phyloP scores from a whole-genome alignment of 2,113 vertebrate genomes.

The Nicator chloris region DNA sequence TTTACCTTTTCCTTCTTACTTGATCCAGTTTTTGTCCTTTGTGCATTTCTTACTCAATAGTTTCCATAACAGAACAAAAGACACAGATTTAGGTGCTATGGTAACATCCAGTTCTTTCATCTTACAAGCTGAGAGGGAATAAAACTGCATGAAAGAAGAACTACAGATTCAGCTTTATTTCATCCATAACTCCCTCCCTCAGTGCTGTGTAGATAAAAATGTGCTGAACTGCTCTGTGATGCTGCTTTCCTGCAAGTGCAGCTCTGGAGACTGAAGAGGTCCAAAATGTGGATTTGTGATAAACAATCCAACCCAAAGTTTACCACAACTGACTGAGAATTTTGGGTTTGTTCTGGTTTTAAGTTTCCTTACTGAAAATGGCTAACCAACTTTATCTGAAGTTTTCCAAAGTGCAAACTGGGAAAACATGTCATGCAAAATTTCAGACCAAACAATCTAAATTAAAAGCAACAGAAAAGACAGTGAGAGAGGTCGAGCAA shows the following conservation, averaged over 20 bases:
- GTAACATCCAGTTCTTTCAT: background rate
- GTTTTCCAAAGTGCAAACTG: background rate
- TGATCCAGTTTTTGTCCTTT: background rate
- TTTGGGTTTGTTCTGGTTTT: background rate
- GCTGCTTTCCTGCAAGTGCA: background rate
- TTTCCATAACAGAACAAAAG: background rate
- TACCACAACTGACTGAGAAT: background rate
- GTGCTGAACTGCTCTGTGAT: background rate
- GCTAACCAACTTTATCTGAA: background rate
- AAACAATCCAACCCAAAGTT: background rate
- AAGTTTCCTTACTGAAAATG: background rate
- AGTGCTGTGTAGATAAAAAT: background rate
- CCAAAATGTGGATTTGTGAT: background rate
- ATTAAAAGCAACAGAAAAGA: background rate
- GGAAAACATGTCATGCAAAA: background rate
- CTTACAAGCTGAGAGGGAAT: background rate
- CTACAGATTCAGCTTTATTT: background rate
- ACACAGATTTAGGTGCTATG: background rate
- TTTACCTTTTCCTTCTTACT: background rate
- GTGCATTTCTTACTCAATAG: background rate
- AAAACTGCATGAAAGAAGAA: background rate
- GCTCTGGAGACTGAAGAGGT: background rate
- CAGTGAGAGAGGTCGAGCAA: background rate
- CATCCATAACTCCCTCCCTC: background rate
- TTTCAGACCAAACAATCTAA: background rate